phyloP scores from a whole-genome alignment of 1,140 invertebrate species.

The Leptopilina boulardi region DNA sequence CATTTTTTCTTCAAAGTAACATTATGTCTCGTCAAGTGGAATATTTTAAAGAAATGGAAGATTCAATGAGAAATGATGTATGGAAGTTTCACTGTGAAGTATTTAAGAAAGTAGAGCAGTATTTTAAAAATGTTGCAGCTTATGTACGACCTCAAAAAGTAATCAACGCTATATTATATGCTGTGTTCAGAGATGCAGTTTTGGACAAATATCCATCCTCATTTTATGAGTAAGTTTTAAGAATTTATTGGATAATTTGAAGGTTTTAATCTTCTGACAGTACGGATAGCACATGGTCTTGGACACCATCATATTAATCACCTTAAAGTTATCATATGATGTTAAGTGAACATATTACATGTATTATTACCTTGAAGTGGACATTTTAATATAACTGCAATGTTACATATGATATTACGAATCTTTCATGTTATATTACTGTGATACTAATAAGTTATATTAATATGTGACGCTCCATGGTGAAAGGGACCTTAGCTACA shows the following conservation, averaged over 20 bases:
- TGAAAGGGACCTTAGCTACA: no score
- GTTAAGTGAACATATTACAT: no score
- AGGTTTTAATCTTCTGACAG: no score
- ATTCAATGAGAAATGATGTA: constrained; percentile 75
- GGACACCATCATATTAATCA: no score
- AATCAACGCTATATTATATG: constrained; percentile 72
- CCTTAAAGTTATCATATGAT: no score
- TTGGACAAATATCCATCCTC: constrained; percentile 73
- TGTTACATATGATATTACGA: no score
- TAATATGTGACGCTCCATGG: no score
- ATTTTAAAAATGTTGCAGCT: neutral
- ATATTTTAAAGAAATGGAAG: constrained; percentile 76
- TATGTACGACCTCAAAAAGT: constrained; percentile 64
- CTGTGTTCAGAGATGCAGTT: constrained; percentile 76
- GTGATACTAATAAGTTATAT: no score
- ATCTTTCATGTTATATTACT: no score
- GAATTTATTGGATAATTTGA: constrained; percentile 52
- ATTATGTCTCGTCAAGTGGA: constrained; percentile 76
- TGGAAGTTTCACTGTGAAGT: constrained; percentile 77
- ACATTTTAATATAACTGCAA: no score
- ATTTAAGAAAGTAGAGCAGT: constrained; percentile 66
- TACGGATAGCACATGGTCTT: no score
- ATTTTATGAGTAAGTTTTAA: constrained; percentile 76
- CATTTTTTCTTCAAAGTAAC: constrained; percentile 78
- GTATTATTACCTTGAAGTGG: no score